Evolutionary conservation across 2,888 invertebrate genomes (phyloP).

Genomic region (Diabrotica balteata): DNA sequence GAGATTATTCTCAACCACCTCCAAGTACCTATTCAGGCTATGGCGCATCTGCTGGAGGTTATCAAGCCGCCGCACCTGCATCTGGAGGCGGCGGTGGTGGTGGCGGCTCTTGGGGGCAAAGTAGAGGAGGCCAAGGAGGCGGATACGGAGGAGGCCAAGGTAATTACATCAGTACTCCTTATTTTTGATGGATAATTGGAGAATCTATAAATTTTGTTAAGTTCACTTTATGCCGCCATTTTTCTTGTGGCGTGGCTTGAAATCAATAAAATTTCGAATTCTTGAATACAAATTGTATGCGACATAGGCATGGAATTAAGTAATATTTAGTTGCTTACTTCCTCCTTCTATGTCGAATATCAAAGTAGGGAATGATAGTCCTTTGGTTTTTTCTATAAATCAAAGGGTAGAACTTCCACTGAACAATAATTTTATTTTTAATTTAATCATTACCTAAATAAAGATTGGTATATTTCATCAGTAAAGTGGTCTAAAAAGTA

Average conservation of each 20-base stretch:
- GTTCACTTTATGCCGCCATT: no score
- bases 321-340: slow-evolving; percentile 38
- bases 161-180: slow-evolving; percentile 21
- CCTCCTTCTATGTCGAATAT: slow-evolving; percentile 58
- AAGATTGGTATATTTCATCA: no score
- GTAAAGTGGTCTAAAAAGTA: no score
- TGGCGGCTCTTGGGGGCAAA: slow-evolving; percentile 46
- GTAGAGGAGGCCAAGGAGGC: slow-evolving; percentile 45
- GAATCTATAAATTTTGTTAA: no score
- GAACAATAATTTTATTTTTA: slow-evolving; percentile 45
- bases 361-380: slow-evolving; percentile 56
- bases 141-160: slow-evolving; percentile 51
- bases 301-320: slow-evolving; percentile 58
- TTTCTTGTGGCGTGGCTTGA: slow-evolving; percentile 1
- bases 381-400: slow-evolving; percentile 51
- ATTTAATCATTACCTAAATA: not conserved
- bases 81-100: slow-evolving; percentile 28
- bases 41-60: slow-evolving; percentile 29
- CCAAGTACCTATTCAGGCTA: slow-evolving; percentile 38
- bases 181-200: not conserved
- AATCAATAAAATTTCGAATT: not conserved
- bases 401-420: slow-evolving; percentile 55
- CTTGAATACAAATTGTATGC: slow-evolving; percentile 6
- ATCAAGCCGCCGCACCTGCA: slow-evolving; percentile 22
- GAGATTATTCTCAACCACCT: slow-evolving; percentile 46